Evolutionary conservation across 2,113 vertebrate species (phyloP).

Genomic region (Rhineura floridana): DNA sequence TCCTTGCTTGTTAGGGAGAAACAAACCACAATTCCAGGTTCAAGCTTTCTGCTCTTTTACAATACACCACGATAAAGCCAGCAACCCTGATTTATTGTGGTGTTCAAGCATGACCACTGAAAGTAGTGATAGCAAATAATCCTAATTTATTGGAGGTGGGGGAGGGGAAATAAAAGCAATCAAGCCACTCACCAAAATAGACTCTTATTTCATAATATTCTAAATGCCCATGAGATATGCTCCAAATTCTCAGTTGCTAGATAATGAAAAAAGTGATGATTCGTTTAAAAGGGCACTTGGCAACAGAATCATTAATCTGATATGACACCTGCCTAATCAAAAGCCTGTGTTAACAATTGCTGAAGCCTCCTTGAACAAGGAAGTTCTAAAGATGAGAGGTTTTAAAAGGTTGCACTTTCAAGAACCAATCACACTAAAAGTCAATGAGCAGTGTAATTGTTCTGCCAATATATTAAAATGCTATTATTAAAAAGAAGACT

Average conservation of each 20-base stretch:
- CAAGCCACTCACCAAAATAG: not conserved
- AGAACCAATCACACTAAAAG: not conserved
- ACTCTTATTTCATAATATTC: not conserved
- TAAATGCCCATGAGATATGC: not conserved
- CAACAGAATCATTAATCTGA: constrained; percentile 20
- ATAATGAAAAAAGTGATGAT: not conserved
- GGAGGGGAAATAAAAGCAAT: not conserved
- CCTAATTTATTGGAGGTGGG: not conserved
- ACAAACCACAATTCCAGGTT: not conserved
- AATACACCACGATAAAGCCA: too few species aligned
- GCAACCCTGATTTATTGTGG: too few species aligned
- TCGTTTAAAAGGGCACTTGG: not conserved
- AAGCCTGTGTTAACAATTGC: not conserved
- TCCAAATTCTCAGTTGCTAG: not conserved
- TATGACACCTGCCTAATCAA: not conserved
- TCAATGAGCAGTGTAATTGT: not conserved
- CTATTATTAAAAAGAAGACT: not conserved
- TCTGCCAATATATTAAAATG: not conserved
- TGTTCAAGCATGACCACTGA: not conserved
- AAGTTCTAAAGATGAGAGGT: not conserved
- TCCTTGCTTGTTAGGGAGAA: not conserved
- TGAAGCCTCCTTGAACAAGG: not conserved
- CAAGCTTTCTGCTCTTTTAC: not conserved
- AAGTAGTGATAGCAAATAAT: constrained; percentile 8
- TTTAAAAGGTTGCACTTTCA: not conserved